Conservation (phyloP, 2,113 vertebrate genomes). For the Oryzias woworae region DNA sequence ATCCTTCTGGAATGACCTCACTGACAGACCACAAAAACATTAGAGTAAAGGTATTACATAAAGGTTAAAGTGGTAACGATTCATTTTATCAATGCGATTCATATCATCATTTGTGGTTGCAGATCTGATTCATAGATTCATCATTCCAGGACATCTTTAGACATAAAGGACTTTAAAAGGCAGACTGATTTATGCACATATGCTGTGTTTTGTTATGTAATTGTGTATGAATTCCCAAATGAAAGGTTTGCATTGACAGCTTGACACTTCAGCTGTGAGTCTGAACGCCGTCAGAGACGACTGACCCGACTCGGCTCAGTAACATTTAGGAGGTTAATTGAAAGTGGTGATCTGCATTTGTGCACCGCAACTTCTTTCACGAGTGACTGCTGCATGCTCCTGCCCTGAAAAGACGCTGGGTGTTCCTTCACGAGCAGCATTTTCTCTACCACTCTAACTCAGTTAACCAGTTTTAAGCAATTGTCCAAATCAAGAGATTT, state of each 20-base stretch:
- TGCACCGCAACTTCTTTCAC: not conserved
- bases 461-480: no score
- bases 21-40: conserved; percentile 6
- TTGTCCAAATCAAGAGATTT: no score
- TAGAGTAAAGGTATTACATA: no score
- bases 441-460: not conserved
- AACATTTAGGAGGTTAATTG: conserved; percentile 3
- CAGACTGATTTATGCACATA: no score
- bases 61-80: no score
- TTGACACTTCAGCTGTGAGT: not conserved
- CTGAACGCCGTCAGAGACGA: not conserved
- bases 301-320: not conserved
- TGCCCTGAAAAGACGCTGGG: not conserved
- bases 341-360: not conserved
- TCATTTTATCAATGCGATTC: no score
- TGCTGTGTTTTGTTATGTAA: no score
- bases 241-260: not conserved
- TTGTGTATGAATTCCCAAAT: not conserved
- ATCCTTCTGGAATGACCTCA: not conserved
- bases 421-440: no score
- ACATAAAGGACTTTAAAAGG: no score
- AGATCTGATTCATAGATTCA: no score
- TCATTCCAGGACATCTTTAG: no score
- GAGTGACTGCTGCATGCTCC: not conserved
- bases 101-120: no score